A percentile compares a stretch with the other conserved stretches of the same genome.
Conservation (phyloP, 2,797 vertebrate species). For the Falco concolor region DNA sequence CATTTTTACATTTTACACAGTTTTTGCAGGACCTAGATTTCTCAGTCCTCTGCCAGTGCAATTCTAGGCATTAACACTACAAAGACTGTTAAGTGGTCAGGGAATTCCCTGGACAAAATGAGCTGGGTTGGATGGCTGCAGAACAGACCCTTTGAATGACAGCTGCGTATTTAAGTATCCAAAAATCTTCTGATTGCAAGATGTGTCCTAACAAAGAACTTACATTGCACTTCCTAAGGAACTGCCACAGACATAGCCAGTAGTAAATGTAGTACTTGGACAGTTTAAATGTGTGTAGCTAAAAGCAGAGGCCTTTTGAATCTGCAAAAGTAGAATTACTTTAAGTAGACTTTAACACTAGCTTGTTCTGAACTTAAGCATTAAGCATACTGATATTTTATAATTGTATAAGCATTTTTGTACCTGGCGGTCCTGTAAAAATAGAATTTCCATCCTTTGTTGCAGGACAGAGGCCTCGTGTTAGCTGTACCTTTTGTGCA, state of each 20-base stretch:
- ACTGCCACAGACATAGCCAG: not conserved
- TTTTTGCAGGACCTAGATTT: not conserved
- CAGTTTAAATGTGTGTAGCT: not conserved
- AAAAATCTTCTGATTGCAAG: not conserved
- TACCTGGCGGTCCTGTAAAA: not conserved
- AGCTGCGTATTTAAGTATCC: not conserved
- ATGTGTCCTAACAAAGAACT: not conserved
- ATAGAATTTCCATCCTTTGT: not conserved
- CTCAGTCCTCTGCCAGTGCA: not conserved
- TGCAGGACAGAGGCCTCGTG: not conserved
- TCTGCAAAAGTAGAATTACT: not conserved
- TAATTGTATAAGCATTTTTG: not conserved
- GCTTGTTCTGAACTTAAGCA: not conserved
- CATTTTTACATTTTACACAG: not conserved
- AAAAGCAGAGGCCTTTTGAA: not conserved
- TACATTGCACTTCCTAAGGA: not conserved
- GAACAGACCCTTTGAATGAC: not conserved
- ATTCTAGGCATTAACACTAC: not conserved
- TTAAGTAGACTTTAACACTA: not conserved
- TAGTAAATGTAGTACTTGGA: not conserved
- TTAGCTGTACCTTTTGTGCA: not conserved
- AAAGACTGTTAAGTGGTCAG: not conserved
- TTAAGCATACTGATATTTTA: not conserved
- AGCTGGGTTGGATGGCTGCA: not conserved
- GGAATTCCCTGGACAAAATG: not conserved